These are phyloP conservation scores for Tadarida brasiliensis DNA, from an alignment of 2,797 vertebrate species.

Conservation along the genomic window DNA sequence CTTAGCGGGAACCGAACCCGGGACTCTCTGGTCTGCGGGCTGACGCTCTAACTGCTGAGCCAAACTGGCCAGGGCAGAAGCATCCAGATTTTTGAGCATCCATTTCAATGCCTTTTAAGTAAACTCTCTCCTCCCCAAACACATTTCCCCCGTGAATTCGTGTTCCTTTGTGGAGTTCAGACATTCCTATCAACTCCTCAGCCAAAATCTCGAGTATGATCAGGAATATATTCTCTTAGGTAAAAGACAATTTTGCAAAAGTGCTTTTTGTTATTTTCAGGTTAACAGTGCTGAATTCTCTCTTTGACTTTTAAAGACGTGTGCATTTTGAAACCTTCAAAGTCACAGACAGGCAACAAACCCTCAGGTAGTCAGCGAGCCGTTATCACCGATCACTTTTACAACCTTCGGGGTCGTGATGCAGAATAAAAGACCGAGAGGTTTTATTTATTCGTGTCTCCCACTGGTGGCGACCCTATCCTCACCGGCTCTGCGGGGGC, in stretches of 20 bases:
- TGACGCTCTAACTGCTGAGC: no score
- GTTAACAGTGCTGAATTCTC: constrained; percentile 6
- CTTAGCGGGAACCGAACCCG: no score
- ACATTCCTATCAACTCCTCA: constrained; percentile 23
- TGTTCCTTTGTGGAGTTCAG: constrained; percentile 46
- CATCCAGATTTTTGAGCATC: no score
- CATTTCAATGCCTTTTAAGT: no score
- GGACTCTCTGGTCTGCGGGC: no score
- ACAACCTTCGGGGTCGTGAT: neutral
- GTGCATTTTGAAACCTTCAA: constrained; percentile 11
- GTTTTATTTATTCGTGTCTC: neutral
- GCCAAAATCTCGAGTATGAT: constrained; percentile 40
- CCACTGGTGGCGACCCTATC: neutral
- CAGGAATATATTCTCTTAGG: constrained; percentile 51
- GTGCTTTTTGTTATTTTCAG: constrained; percentile 48
- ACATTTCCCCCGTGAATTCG: neutral
- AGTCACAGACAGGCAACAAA: neutral
- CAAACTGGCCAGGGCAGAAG: no score
- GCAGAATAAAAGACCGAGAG: neutral
- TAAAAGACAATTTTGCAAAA: constrained; percentile 50
- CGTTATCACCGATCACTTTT: neutral
- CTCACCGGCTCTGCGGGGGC: no score
- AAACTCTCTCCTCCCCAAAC: neutral
- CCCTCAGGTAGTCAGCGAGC: neutral
- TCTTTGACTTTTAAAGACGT: neutral